Percentiles rank a stretch among this genome's conserved stretches.
Evolutionary conservation across 2,113 vertebrate species (phyloP).

Genomic region (Phyllostomus hastatus): DNA sequence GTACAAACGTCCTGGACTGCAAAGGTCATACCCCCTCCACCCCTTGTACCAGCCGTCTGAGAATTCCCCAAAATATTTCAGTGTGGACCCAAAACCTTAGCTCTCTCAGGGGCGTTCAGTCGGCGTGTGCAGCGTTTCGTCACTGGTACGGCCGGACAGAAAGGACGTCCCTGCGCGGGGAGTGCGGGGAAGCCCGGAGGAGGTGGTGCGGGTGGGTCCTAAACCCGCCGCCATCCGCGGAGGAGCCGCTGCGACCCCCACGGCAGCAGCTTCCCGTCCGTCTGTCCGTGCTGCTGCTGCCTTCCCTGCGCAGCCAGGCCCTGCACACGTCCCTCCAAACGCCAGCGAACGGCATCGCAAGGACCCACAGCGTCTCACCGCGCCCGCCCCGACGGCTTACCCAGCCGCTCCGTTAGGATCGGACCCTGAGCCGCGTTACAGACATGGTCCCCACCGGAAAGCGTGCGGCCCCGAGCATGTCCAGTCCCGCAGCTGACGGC

Average conservation of each 20-base stretch:
- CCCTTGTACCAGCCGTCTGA: not conserved
- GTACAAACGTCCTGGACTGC: not conserved
- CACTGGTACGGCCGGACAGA: not conserved
- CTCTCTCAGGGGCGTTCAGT: not conserved
- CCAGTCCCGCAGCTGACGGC: not conserved
- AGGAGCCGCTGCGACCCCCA: not conserved
- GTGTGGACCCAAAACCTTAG: not conserved
- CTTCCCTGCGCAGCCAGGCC: not conserved
- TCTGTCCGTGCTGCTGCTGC: not conserved
- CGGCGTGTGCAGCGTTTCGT: not conserved
- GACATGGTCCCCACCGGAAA: not conserved
- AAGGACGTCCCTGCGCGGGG: not conserved
- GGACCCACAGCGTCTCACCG: not conserved
- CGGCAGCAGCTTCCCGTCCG: not conserved
- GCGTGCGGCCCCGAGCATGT: not conserved
- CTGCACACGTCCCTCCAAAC: not conserved
- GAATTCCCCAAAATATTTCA: not conserved
- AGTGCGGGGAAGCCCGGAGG: not conserved
- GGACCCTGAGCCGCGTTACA: not conserved
- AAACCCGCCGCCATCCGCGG: not conserved
- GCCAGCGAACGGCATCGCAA: not conserved
- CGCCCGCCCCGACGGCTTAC: not conserved
- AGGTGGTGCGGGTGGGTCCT: not conserved
- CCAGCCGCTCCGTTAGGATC: not conserved
- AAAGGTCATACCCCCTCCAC: not conserved